Conservation (phyloP, 2,888 invertebrate species). For the Drosophila diplacantha region DNA sequence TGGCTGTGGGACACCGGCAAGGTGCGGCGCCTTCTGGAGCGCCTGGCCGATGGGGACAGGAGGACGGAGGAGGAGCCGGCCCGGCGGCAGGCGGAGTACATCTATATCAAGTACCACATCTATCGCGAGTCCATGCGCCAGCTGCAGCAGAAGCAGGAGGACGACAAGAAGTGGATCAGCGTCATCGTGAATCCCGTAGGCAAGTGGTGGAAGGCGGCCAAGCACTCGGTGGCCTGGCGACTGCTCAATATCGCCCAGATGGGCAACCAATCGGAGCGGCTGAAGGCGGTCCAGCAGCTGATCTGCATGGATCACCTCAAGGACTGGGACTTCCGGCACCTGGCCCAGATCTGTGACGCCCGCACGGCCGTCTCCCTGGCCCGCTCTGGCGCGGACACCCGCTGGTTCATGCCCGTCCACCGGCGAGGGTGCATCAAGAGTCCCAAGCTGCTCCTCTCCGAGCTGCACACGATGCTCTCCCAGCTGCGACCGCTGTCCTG, state of each 20-base stretch:
- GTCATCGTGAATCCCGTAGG: slow-evolving; percentile 77
- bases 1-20: slow-evolving; percentile 73
- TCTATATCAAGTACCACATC: slow-evolving; percentile 80
- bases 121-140: slow-evolving; percentile 77
- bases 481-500: slow-evolving; percentile 71
- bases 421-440: slow-evolving; percentile 78
- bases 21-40: slow-evolving; percentile 74
- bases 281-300: slow-evolving; percentile 83
- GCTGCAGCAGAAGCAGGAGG: slow-evolving; percentile 73
- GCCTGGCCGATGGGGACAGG: slow-evolving; percentile 69
- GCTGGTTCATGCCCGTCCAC: slow-evolving; percentile 87
- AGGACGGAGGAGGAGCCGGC: slow-evolving; percentile 50
- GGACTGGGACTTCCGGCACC: slow-evolving; percentile 83
- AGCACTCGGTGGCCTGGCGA: slow-evolving; percentile 83
- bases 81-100: slow-evolving; percentile 79
- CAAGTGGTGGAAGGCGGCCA: slow-evolving; percentile 82
- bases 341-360: slow-evolving; percentile 88
- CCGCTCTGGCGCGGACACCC: slow-evolving; percentile 83
- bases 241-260: slow-evolving; percentile 83
- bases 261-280: slow-evolving; percentile 81
- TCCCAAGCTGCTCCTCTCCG: slow-evolving; percentile 74
- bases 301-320: slow-evolving; percentile 83
- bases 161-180: slow-evolving; percentile 77
- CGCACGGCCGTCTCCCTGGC: slow-evolving; percentile 88
- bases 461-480: slow-evolving; percentile 71